Evolutionary conservation across 2,888 invertebrate species (phyloP).

Genomic region (Melipona beecheii): DNA sequence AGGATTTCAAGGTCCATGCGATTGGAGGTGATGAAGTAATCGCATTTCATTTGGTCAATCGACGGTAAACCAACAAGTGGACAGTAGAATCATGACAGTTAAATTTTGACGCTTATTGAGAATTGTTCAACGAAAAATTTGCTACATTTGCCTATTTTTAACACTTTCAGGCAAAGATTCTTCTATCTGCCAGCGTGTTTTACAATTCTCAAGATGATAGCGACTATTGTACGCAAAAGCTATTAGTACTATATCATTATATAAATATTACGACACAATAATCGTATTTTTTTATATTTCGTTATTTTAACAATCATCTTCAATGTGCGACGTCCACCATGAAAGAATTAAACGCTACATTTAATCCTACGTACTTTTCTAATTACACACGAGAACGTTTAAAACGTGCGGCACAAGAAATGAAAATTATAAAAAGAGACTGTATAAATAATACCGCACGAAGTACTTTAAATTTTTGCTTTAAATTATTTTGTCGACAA

Average conservation of each 20-base stretch:
- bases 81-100: slow-evolving; percentile 44
- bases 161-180: too few relatives aligned
- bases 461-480: neutral
- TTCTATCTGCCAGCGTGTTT: too few relatives aligned
- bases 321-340: too few relatives aligned
- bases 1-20: slow-evolving; percentile 35
- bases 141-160: neutral
- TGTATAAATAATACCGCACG: neutral
- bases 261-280: too few relatives aligned
- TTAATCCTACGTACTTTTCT: neutral
- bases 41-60: slow-evolving; percentile 53
- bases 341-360: neutral
- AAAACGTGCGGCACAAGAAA: neutral
- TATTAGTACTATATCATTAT: too few relatives aligned
- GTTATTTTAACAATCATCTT: too few relatives aligned
- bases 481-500: neutral
- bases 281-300: too few relatives aligned
- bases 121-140: slow-evolving; percentile 8
- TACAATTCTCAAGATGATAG: too few relatives aligned
- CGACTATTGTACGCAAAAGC: too few relatives aligned
- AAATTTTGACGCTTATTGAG: slow-evolving; percentile 55
- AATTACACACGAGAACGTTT: neutral
- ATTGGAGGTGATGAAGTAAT: slow-evolving; percentile 36
- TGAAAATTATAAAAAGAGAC: neutral
- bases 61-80: slow-evolving; percentile 40